Evolutionary conservation across 1,140 invertebrate species (phyloP).

Genomic region (Procambarus virginalis): DNA sequence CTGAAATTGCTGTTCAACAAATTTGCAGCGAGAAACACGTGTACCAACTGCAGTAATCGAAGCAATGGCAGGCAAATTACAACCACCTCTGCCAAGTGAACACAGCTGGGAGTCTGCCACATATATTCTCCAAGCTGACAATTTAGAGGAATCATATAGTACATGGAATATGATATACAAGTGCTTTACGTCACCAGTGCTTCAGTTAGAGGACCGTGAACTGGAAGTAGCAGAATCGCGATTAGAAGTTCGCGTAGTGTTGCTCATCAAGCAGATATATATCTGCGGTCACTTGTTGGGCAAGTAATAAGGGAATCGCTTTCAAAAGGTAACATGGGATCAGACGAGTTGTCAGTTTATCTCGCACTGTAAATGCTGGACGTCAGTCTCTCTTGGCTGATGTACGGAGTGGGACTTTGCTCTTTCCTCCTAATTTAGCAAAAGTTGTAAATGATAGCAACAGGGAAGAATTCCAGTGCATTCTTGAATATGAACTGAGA

Average conservation of each 20-base stretch:
- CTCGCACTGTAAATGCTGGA: slow-evolving; percentile 15
- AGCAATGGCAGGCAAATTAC: slow-evolving; percentile 17
- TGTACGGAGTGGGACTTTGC: background rate
- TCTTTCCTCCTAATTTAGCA: slow-evolving; percentile 20
- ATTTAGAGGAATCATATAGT: background rate
- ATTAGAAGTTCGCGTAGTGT: slow-evolving; percentile 31
- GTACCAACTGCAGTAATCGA: slow-evolving; percentile 11
- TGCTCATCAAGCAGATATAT: slow-evolving; percentile 45
- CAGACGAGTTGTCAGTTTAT: background rate
- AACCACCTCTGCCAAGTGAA: slow-evolving; percentile 6
- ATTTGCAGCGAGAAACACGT: slow-evolving; percentile 62
- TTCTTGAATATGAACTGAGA: slow-evolving; percentile 17
- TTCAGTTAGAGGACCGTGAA: slow-evolving; percentile 9
- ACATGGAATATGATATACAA: background rate
- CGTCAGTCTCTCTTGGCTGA: slow-evolving; percentile 23
- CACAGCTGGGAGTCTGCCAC: slow-evolving; percentile 21
- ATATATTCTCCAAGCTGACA: slow-evolving; percentile 5
- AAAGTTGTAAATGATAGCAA: slow-evolving; percentile 16
- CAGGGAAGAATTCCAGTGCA: slow-evolving; percentile 16
- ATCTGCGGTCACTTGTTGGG: slow-evolving; percentile 18
- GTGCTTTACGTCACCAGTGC: slow-evolving; percentile 4
- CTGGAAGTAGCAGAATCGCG: slow-evolving; percentile 27
- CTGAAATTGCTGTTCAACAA: slow-evolving; percentile 71
- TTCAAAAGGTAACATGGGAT: background rate
- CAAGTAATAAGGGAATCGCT: slow-evolving; percentile 11